Evolutionary conservation across 2,113 vertebrate species (phyloP).

Genomic region (Phrynosoma blainvillii): DNA sequence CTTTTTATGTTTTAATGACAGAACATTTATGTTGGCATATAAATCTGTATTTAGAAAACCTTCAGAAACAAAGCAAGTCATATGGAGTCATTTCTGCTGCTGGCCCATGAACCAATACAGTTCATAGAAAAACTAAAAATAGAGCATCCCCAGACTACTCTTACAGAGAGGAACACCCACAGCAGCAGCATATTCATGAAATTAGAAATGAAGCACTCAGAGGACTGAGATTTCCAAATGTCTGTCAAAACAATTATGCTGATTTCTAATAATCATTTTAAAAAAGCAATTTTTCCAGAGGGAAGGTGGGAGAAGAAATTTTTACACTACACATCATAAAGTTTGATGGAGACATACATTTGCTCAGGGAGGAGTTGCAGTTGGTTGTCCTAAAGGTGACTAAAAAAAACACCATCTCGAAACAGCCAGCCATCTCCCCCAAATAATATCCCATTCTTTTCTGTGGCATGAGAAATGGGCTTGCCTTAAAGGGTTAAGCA

Average conservation of each 20-base stretch:
- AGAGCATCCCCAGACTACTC: neutral
- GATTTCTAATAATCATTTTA: neutral
- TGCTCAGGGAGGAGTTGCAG: conserved; percentile 20
- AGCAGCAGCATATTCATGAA: neutral
- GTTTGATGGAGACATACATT: conserved; percentile 30
- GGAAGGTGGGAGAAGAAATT: neutral
- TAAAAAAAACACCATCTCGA: neutral
- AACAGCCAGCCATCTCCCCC: neutral
- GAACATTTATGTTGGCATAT: too few relatives aligned
- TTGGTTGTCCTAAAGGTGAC: conserved; percentile 14
- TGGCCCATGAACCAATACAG: neutral
- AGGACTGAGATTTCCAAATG: neutral
- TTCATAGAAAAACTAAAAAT: neutral
- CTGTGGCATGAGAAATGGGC: conserved; percentile 4
- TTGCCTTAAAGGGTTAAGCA: conserved; percentile 35
- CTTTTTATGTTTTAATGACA: neutral
- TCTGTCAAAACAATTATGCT: conserved; percentile 41
- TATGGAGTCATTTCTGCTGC: neutral
- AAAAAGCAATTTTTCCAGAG: neutral
- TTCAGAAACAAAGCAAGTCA: neutral
- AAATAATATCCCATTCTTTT: neutral
- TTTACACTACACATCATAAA: neutral
- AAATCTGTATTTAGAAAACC: neutral
- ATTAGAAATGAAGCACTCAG: conserved; percentile 7
- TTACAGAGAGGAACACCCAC: neutral